Percentiles rank a stretch among this genome's conserved stretches.
phyloP scores from a whole-genome alignment of 1,140 invertebrate genomes.

The Liolophura sinensis region DNA sequence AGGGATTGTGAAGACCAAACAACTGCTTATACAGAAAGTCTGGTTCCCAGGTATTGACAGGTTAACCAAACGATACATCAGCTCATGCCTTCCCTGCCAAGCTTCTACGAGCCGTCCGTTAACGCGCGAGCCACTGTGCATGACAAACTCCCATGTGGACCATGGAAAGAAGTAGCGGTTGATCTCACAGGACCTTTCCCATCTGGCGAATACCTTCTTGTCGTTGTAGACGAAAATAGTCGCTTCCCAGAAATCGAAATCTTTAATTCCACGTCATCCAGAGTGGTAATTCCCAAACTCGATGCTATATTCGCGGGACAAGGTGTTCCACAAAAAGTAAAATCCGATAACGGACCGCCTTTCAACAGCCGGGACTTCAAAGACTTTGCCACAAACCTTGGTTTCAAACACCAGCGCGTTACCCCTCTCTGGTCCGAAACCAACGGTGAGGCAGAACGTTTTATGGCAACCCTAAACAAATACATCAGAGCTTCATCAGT shows the following conservation, averaged over 20 bases:
- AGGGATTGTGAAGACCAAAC: slow-evolving; percentile 41
- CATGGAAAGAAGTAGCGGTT: no score
- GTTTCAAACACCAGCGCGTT: slow-evolving; percentile 26
- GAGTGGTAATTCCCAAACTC: slow-evolving; percentile 17
- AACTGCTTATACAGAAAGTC: slow-evolving; percentile 40
- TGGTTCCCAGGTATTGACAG: slow-evolving; percentile 47
- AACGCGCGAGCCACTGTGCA: slow-evolving; percentile 31
- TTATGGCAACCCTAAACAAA: no score
- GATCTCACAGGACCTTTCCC: no score
- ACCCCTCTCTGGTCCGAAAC: slow-evolving; percentile 25
- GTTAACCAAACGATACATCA: slow-evolving; percentile 30
- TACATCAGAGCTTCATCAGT: no score
- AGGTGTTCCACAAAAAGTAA: slow-evolving; percentile 19
- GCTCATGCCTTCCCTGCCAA: slow-evolving; percentile 37
- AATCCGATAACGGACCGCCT: slow-evolving; percentile 25
- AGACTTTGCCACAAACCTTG: slow-evolving; percentile 16
- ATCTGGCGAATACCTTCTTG: slow-evolving; percentile 31
- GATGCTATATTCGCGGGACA: no score
- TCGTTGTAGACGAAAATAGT: slow-evolving; percentile 35
- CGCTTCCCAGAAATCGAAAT: slow-evolving; percentile 35
- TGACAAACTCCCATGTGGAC: no score
- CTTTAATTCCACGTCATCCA: slow-evolving; percentile 20
- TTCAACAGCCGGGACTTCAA: slow-evolving; percentile 21
- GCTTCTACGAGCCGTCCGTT: slow-evolving; percentile 11
- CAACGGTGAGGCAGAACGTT: no score